Conservation (phyloP, 2,797 vertebrate genomes). For the Danio kyathit region DNA sequence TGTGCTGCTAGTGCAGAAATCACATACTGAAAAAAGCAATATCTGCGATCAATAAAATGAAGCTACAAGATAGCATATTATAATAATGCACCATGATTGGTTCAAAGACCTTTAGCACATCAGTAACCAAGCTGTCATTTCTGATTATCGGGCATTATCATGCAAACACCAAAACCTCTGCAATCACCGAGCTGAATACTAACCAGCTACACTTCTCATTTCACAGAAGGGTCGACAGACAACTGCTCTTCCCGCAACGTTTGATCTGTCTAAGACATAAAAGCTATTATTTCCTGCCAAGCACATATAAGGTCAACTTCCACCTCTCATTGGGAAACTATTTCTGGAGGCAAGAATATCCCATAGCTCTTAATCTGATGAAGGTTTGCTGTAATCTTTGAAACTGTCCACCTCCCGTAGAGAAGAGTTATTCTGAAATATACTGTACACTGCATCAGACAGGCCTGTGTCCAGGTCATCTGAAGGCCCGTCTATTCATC, state of each 20-base stretch:
- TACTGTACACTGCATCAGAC: conserved; percentile 18
- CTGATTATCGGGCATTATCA: not conserved
- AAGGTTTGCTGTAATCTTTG: conserved; percentile 45
- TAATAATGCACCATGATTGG: not conserved
- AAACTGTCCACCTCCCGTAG: conserved; percentile 47
- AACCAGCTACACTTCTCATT: conserved; percentile 2
- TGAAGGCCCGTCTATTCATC: not conserved
- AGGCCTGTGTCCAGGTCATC: not conserved
- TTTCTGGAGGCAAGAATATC: conserved; percentile 26
- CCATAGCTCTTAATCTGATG: conserved; percentile 46
- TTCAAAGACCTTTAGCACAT: not conserved
- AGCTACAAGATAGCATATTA: not conserved
- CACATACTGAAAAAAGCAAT: not conserved
- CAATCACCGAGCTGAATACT: conserved; percentile 1
- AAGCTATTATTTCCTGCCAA: conserved; percentile 38
- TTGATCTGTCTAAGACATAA: conserved; percentile 29
- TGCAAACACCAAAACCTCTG: not conserved
- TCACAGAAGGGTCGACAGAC: not conserved
- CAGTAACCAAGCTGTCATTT: not conserved
- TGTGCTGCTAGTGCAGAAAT: not conserved
- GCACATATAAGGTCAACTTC: conserved; percentile 43
- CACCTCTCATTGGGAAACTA: conserved; percentile 48
- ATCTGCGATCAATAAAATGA: not conserved
- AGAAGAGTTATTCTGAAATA: conserved; percentile 30
- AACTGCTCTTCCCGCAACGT: not conserved